Percentiles rank a stretch among this genome's conserved stretches.
Conservation (phyloP, 1,140 invertebrate species). For the Cydia fagiglandana region DNA sequence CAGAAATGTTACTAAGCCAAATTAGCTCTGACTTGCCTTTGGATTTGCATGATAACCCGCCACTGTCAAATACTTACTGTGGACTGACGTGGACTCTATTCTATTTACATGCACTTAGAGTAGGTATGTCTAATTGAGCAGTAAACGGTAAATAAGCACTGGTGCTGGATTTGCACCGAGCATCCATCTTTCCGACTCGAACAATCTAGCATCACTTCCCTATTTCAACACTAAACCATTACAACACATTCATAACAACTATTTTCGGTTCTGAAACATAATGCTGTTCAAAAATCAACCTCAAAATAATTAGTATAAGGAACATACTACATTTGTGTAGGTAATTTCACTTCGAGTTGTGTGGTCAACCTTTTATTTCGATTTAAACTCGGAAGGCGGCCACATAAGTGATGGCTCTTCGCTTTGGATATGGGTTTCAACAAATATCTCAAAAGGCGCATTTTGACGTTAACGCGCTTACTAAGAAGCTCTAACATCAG, state of each 20-base stretch:
- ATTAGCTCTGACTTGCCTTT: no score
- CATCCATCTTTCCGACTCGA: conserved; percentile 55
- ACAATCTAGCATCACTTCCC: conserved; percentile 50
- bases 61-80: background rate
- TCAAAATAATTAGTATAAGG: background rate
- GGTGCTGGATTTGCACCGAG: conserved; percentile 38
- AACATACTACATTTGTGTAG: background rate
- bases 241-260: conserved; percentile 37
- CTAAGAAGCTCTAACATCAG: conserved; percentile 10
- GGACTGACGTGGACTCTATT: background rate
- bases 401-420: conserved; percentile 17
- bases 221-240: conserved; percentile 60
- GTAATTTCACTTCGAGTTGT: background rate
- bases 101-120: conserved; percentile 37
- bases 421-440: conserved; percentile 16
- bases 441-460: conserved; percentile 20
- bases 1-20: no score
- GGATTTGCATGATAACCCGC: no score
- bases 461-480: conserved; percentile 22
- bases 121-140: background rate
- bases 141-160: conserved; percentile 41
- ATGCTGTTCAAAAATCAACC: background rate
- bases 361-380: conserved; percentile 1
- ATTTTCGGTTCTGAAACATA: background rate
- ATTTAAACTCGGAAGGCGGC: conserved; percentile 14